phyloP scores from a whole-genome alignment of 1,140 invertebrate genomes.

The Sipha flava region DNA sequence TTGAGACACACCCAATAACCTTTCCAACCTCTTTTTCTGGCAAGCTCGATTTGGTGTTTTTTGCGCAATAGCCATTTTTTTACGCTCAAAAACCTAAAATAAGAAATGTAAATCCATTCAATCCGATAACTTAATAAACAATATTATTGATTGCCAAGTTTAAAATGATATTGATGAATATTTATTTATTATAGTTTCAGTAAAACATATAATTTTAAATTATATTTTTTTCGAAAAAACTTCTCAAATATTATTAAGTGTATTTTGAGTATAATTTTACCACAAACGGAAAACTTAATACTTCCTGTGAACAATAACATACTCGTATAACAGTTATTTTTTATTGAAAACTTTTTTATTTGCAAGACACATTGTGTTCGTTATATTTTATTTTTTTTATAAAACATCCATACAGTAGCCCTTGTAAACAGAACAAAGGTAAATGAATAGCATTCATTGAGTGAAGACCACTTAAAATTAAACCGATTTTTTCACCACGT shows the following conservation, averaged over 20 bases:
- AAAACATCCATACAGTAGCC: neutral
- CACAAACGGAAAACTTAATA: neutral
- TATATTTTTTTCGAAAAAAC: neutral
- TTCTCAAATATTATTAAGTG: neutral
- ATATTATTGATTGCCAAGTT: too few species aligned
- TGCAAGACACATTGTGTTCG: neutral
- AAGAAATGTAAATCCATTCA: too few species aligned
- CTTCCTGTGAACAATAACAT: neutral
- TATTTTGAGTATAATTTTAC: neutral
- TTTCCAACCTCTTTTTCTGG: slow-evolving; percentile 92
- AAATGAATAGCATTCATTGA: neutral
- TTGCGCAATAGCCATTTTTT: slow-evolving; percentile 97
- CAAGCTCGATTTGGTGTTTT: slow-evolving; percentile 92
- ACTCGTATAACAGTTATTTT: neutral
- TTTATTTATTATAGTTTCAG: neutral
- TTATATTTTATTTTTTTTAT: neutral
- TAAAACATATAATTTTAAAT: neutral
- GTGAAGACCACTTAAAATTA: neutral
- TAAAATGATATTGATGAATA: neutral
- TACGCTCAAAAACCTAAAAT: slow-evolving; percentile 82
- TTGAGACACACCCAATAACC: slow-evolving; percentile 97
- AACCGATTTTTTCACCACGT: neutral
- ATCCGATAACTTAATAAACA: too few species aligned
- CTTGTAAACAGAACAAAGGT: neutral
- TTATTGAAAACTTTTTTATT: neutral